Conservation (phyloP, 2,113 vertebrate species). For the Chitala chitala region DNA sequence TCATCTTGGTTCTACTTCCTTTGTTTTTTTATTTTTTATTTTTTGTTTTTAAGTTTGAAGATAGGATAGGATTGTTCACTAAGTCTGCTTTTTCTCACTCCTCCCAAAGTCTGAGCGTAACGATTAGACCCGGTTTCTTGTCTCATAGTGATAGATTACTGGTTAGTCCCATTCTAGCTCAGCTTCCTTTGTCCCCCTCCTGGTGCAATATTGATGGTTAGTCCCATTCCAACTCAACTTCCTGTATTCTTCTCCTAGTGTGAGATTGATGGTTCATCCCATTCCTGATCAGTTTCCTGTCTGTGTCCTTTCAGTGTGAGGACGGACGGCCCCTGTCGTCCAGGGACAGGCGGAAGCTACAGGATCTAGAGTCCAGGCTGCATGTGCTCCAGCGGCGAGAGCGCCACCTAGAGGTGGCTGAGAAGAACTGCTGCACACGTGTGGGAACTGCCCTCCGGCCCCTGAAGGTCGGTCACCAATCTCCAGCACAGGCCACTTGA, state of each 20-base stretch:
- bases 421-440: conserved; percentile 87
- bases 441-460: conserved; percentile 80
- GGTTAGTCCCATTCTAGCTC: too few species aligned
- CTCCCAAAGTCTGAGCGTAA: too few species aligned
- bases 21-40: too few species aligned
- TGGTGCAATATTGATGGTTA: too few species aligned
- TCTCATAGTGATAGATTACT: too few species aligned
- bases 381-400: conserved; percentile 75
- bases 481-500: background rate
- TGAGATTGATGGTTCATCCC: background rate
- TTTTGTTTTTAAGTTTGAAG: too few species aligned
- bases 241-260: background rate
- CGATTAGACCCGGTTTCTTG: too few species aligned
- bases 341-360: conserved; percentile 74
- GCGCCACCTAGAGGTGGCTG: conserved; percentile 81
- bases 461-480: conserved; percentile 69
- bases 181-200: too few species aligned
- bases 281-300: background rate
- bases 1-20: too few species aligned
- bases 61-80: too few species aligned
- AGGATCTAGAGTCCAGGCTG: conserved; percentile 80
- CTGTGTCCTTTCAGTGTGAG: conserved; percentile 64
- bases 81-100: too few species aligned
- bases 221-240: too few species aligned
- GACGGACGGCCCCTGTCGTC: conserved; percentile 87